Evolutionary conservation across 2,113 vertebrate genomes (phyloP), one percentile per base, ranked within the genome.

Genomic region (Panurus biarmicus): DNA sequence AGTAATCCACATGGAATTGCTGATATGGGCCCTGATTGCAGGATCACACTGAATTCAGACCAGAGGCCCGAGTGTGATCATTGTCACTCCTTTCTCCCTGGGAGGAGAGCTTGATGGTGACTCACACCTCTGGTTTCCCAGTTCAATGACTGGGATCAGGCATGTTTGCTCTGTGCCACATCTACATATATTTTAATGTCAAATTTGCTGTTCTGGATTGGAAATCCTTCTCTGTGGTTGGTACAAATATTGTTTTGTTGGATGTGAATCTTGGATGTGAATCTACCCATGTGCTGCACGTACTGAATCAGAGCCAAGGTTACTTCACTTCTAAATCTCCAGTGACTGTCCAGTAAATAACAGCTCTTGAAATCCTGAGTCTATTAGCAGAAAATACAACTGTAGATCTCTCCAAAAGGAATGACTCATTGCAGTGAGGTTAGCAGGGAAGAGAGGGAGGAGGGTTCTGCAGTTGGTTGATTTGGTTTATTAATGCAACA

Each of bases 321-420:
- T 94, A 33, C 79, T 77, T 95, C 87, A 67, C 56, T 77, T 93
- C 45, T 87, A 83, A 91, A 94, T 95, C 93, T 94, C 85, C 60
- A 58, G 85, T 91, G 91, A 88, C 87, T 67, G 58, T n/a, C 88
- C 54, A 83, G 90, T 95, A 95, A 93, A 90, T 80, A 91, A 85
- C 60, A 86, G 69, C 67, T 64, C 85, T 85, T 74, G 75, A 95
- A 86, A 47, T 53, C 64, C 48, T 18, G 71, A 91, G 60, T 71
- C 64, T 90, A 7, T 70, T 74, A 85, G 85, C 90, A 95, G 75
- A 64, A 89, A 90, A 89, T 54, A 45, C 44, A 91, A 56, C 64
- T 87, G 82, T 77, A 90, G 75, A 64, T 91, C 72, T 76, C 71
- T 73, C 71, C 51, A 84, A 9, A 42, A 90, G n/a, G 51, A 94